A percentile compares a stretch with the other conserved stretches of the same genome.
Evolutionary conservation across 2,888 invertebrate genomes (phyloP).

Genomic region (Eucera pruinosa): DNA sequence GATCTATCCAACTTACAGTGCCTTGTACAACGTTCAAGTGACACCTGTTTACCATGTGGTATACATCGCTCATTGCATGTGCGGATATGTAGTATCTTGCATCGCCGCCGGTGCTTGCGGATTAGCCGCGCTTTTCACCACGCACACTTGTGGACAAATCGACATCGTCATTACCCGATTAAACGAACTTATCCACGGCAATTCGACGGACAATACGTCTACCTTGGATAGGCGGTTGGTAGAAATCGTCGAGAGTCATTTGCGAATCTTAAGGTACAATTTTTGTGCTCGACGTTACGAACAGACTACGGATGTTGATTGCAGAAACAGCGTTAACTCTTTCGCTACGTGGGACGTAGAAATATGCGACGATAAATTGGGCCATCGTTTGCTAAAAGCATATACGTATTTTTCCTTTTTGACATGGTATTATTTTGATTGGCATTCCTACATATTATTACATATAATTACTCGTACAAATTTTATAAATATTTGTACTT

Average conservation of each 20-base stretch:
- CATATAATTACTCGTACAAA: too few relatives aligned
- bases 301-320: neutral
- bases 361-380: too few relatives aligned
- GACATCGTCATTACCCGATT: conserved; percentile 51
- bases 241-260: conserved; percentile 62
- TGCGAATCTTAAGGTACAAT: conserved; percentile 53
- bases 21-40: conserved; percentile 66
- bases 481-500: too few relatives aligned
- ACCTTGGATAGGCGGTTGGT: conserved; percentile 35
- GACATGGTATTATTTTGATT: too few relatives aligned
- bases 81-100: conserved; percentile 69
- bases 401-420: too few relatives aligned
- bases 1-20: conserved; percentile 64
- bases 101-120: conserved; percentile 65
- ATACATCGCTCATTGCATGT: conserved; percentile 67
- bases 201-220: neutral
- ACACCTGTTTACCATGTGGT: conserved; percentile 75
- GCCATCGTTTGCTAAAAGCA: too few relatives aligned
- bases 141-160: conserved; percentile 68
- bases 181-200: neutral
- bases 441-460: too few relatives aligned
- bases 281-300: too few relatives aligned
- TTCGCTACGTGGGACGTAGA: too few relatives aligned
- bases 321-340: neutral
- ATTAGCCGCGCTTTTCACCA: conserved; percentile 63